Base-by-base conservation (phyloP, 1,140 invertebrate genomes). In the Drosophila trapezifrons region DNA sequence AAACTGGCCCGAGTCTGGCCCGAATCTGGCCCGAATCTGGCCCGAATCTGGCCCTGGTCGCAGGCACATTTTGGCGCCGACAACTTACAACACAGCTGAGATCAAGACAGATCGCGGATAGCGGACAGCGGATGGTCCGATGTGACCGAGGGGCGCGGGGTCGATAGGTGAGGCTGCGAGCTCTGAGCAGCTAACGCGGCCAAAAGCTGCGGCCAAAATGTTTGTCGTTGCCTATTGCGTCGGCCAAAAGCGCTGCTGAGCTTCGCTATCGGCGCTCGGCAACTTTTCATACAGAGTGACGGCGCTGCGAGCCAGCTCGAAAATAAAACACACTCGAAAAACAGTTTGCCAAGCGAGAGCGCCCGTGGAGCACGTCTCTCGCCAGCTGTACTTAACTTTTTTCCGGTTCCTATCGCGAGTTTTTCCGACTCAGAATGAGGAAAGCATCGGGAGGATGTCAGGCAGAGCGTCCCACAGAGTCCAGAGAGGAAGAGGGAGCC, bases 331-430 rank as follows among this genome's bases (percentile, higher is more conserved):
- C 64, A 71, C 66, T 70, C 46, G 45, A 76, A 85, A 69, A 80
- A 70, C 66, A 86, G 82, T 86, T 69, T 76, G 75, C 67, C 47
- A 65, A 63, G 56, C 62, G 76, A 56, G 43, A 72, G 82, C 79
- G 66, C 45, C 32, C 60, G 79, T 43, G 62, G 52, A 79, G 78
- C 82, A 86, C 82, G 83, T 82, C 38, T 29, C 58, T 70, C 45
- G 43, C 47, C 40, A 72, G 65, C 20, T 10, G 45, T 35, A 20
- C 17, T 29, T 54, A n/a, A 27, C 37, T 71, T 40, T 32, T 17
- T 29, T n/a, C n/a, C 52, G 35, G 38, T 42, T 17, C 12, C 7
- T 13, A 51, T 35, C 17, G 15, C 38, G 47, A 52, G 46, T 76
- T 59, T 47, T 67, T 38, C 59, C 40, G 42, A 38, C n/a, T 5